Evolutionary conservation across 1,140 invertebrate species (phyloP).

Genomic region (Maconellicoccus hirsutus): DNA sequence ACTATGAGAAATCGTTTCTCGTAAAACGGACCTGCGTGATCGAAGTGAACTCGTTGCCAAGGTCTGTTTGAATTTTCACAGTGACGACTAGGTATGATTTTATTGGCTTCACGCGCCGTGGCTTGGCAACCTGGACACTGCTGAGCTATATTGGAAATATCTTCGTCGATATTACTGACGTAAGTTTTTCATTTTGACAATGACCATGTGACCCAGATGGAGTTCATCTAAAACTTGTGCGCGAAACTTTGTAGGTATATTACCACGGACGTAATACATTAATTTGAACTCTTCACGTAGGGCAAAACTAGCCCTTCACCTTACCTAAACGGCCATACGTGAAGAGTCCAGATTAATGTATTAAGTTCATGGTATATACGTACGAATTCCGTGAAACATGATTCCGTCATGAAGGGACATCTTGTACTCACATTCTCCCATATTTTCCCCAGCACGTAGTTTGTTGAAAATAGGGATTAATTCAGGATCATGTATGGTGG

Average conservation of each 20-base stretch:
- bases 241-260: background rate
- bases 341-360: too few relatives aligned
- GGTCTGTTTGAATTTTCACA: slow-evolving; percentile 6
- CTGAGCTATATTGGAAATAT: background rate
- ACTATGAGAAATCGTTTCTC: slow-evolving; percentile 37
- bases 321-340: too few relatives aligned
- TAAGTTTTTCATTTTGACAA: slow-evolving; percentile 39
- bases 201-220: slow-evolving; percentile 37
- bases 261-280: too few relatives aligned
- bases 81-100: background rate
- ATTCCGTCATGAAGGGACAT: background rate
- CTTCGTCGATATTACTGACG: slow-evolving; percentile 33
- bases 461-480: too few relatives aligned
- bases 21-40: slow-evolving; percentile 35
- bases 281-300: too few relatives aligned
- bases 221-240: slow-evolving; percentile 29
- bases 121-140: background rate
- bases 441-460: background rate
- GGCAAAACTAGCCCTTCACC: too few relatives aligned
- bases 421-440: background rate
- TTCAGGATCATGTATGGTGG: too few relatives aligned
- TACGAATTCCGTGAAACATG: background rate
- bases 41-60: slow-evolving; percentile 18
- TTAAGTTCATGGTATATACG: too few relatives aligned
- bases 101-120: background rate